These are phyloP conservation scores for Hoplodrina blanda DNA, from an alignment of 2,888 invertebrate genomes.

Conservation along the genomic window DNA sequence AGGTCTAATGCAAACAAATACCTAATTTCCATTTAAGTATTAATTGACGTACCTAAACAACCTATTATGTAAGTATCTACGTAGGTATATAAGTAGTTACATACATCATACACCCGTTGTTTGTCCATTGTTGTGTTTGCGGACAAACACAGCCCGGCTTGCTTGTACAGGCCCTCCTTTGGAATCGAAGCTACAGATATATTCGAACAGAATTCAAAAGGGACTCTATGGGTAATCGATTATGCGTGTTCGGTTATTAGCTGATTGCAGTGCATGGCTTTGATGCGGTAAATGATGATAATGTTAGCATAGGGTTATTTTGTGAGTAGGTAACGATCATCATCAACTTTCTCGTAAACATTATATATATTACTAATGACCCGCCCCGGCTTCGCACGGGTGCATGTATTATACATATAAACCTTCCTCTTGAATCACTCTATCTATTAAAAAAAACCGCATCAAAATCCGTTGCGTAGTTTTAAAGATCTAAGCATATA, in stretches of 20 bases:
- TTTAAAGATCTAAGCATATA: too few species aligned
- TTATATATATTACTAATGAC: too few species aligned
- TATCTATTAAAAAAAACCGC: too few species aligned
- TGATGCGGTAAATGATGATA: conserved; percentile 5
- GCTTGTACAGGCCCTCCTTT: conserved; percentile 65
- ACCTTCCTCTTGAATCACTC: too few species aligned
- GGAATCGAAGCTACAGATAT: conserved; percentile 59
- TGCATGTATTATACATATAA: too few species aligned
- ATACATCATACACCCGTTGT: conserved; percentile 60
- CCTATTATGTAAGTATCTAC: conserved; percentile 24
- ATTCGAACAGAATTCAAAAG: conserved; percentile 39
- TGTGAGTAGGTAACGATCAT: background rate
- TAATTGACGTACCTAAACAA: conserved; percentile 5
- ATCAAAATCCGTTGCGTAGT: too few species aligned
- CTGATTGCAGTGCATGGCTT: conserved; percentile 13
- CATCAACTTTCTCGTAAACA: too few species aligned
- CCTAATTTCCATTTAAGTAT: conserved; percentile 1
- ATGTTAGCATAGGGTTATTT: background rate
- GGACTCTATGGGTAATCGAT: conserved; percentile 29
- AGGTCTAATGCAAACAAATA: background rate
- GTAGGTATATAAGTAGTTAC: conserved; percentile 24
- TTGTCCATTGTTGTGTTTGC: conserved; percentile 69
- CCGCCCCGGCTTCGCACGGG: too few species aligned
- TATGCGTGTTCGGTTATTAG: conserved; percentile 21
- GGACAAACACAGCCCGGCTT: conserved; percentile 65